phyloP scores from a whole-genome alignment of 1,140 invertebrate genomes.

The Lepidurus couesii region DNA sequence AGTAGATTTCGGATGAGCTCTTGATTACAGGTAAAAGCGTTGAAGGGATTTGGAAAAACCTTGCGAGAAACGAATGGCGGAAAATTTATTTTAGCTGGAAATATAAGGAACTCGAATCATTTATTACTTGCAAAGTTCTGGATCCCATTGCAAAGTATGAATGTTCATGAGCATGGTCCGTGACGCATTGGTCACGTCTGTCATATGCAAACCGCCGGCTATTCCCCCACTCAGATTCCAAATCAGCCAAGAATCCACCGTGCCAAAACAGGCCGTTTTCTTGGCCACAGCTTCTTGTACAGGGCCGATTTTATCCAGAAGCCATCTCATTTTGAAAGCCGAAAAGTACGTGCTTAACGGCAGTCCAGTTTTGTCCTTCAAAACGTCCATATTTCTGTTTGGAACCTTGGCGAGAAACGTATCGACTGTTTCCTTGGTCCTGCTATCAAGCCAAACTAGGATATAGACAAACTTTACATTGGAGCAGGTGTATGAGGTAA shows the following conservation, averaged over 20 bases:
- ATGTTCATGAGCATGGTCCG: constrained; percentile 95
- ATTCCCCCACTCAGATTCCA: constrained; percentile 91
- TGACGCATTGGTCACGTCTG: constrained; percentile 95
- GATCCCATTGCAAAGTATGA: constrained; percentile 79
- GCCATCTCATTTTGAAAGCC: constrained; percentile 76
- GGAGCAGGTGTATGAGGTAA: background rate
- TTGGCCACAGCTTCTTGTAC: constrained; percentile 72
- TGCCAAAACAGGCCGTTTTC: constrained; percentile 78
- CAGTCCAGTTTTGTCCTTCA: constrained; percentile 74
- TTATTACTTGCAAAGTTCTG: constrained; percentile 67
- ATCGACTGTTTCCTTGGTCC: constrained; percentile 78
- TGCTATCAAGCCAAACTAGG: constrained; percentile 78
- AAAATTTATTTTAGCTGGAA: background rate
- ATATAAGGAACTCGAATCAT: background rate
- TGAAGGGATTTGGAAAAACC: constrained; percentile 84
- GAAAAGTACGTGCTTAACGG: constrained; percentile 93
- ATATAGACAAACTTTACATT: constrained; percentile 19
- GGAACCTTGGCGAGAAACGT: constrained; percentile 72
- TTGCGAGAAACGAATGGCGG: constrained; percentile 40
- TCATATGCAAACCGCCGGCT: constrained; percentile 76
- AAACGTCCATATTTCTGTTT: constrained; percentile 71
- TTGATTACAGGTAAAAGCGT: constrained; percentile 78
- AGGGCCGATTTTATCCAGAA: constrained; percentile 78
- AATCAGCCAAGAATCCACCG: constrained; percentile 91
- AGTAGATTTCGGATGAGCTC: constrained; percentile 89